A percentile compares a stretch with the other conserved stretches of the same genome.
phyloP scores from a whole-genome alignment of 2,888 invertebrate genomes.

The Thecocarcelia acutangulata region DNA sequence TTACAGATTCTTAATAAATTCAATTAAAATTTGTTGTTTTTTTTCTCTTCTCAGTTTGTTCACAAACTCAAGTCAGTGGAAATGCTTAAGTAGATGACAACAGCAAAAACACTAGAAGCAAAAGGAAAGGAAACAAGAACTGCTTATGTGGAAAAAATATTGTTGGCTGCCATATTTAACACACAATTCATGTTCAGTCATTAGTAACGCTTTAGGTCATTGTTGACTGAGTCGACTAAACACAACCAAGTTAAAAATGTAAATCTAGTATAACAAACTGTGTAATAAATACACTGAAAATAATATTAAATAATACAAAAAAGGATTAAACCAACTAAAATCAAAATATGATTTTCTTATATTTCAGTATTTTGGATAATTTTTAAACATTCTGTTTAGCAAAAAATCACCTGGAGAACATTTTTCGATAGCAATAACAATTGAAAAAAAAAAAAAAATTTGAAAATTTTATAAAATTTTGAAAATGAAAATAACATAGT shows the following conservation, averaged over 20 bases:
- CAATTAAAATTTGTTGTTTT: background rate
- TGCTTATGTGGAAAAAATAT: slow-evolving; percentile 7
- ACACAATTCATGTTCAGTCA: slow-evolving; percentile 63
- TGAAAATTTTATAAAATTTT: no score
- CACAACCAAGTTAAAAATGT: slow-evolving; percentile 14
- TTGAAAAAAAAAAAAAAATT: no score
- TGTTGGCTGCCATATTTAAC: slow-evolving; percentile 40
- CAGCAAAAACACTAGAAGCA: background rate
- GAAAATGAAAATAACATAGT: no score
- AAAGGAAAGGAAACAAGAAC: background rate
- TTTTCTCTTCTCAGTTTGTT: background rate
- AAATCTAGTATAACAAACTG: background rate
- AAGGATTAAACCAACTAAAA: no score
- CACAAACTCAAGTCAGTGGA: slow-evolving; percentile 3
- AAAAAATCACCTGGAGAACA: no score
- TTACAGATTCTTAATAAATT: slow-evolving; percentile 3
- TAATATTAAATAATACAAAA: no score
- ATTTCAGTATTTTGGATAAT: no score
- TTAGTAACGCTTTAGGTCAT: slow-evolving; percentile 61
- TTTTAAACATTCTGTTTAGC: no score
- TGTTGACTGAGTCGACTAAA: slow-evolving; percentile 47
- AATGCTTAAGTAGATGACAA: slow-evolving; percentile 16
- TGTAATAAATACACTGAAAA: no score
- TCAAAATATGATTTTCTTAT: no score
- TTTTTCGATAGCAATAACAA: no score